Evolutionary conservation across 2,888 invertebrate genomes (phyloP), one percentile per base, ranked within the genome.

Genomic region (Limnephilus lunatus): DNA sequence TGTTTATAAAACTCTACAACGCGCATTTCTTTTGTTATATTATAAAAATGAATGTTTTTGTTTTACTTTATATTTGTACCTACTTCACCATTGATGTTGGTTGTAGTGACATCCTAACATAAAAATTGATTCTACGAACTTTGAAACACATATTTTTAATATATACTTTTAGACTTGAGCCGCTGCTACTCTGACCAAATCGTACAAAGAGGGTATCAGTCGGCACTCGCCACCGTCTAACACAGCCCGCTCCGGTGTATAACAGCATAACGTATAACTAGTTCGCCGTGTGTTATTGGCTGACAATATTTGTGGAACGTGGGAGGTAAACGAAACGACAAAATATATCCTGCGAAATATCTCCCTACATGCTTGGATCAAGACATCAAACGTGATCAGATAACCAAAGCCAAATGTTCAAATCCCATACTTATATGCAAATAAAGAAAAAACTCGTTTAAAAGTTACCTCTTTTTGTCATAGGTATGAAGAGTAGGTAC

Each of bases 281-380:
- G 87, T 53, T 81, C 32, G 88, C 88, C 81, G n/a, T 48, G 48
- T 68, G 31, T 87, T 92, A 92, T 92, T 91, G 91, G 90, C 83
- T 91, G 93, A 92, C 93, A 92, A 93, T 93, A 93, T 93, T 93
- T 93, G 93, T 85, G 92, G 92, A 92, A 92, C 93, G 93, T 93
- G 80, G 44, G 86, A 86, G 31, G 88, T 89, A 89, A 32, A 44
- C 86, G 86, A 86, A 44, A 86, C 31, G 30, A 30, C 90, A 32
- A 80, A 53, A 68, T 80, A 53, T 53, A 80, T 68, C 53, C 12
- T 1, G 44, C 85, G 44, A 39, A 86, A 86, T 39, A 35, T 35
- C 85, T 35, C 85, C 30, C n/a, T 39, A 25, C 85, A 82, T 31
- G 32, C 32, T 32, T 32, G n/a, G 53, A 44, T 87, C 32, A 48